A percentile compares a stretch with the other conserved stretches of the same genome.
Evolutionary conservation across 2,797 vertebrate genomes (phyloP).

Genomic region (Lutjanus campechanus): DNA sequence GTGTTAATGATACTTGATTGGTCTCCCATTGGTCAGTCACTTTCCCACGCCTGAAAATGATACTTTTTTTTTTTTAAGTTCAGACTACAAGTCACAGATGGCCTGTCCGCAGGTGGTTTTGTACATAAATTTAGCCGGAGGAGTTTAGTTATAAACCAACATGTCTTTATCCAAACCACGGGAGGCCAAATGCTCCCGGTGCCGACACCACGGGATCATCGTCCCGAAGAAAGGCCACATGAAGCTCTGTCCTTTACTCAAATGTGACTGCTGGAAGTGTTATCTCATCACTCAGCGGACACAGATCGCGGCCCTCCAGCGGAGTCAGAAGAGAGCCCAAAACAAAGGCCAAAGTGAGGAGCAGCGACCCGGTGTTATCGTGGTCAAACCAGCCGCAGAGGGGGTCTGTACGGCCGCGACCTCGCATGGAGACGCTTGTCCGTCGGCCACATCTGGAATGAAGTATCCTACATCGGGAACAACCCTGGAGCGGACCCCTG

Average conservation of each 20-base stretch:
- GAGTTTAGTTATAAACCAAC: not conserved
- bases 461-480: accelerated
- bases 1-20: not conserved
- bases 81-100: not conserved
- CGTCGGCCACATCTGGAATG: not conserved
- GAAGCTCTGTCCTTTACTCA: conserved; percentile 2
- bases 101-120: not conserved
- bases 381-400: accelerated
- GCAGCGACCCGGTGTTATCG: not conserved
- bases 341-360: not conserved
- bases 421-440: not conserved
- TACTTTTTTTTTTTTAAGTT: conserved; percentile 40
- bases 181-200: conserved; percentile 75
- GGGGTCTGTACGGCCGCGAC: not conserved
- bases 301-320: conserved; percentile 50
- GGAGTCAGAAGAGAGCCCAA: conserved; percentile 22
- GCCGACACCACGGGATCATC: conserved; percentile 78
- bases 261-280: conserved; percentile 58
- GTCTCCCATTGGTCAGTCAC: not conserved
- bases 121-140: not conserved
- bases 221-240: conserved; percentile 76
- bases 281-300: conserved; percentile 12
- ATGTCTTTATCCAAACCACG: conserved; percentile 58
- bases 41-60: conserved; percentile 17
- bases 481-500: accelerated